Conservation (phyloP, 1,140 invertebrate genomes). For the Calliopsis andreniformis region DNA sequence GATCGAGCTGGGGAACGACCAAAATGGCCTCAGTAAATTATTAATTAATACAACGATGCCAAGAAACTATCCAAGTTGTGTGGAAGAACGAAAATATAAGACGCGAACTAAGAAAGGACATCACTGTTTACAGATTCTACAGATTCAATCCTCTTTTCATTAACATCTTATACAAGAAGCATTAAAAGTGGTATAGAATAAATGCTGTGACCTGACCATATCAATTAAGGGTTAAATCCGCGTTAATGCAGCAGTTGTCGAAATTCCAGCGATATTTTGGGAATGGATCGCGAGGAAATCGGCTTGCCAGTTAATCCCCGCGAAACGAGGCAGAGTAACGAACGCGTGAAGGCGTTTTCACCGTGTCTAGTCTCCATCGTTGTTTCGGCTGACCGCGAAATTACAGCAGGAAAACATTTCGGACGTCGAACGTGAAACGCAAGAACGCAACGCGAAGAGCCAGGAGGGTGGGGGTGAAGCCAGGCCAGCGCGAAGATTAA, state of each 20-base stretch:
- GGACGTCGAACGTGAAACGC: constrained; percentile 27
- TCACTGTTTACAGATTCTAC: too few species aligned
- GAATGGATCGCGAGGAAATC: constrained; percentile 12
- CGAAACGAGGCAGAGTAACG: constrained; percentile 31
- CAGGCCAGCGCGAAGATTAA: constrained; percentile 65
- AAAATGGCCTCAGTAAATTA: constrained; percentile 38
- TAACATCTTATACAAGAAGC: too few species aligned
- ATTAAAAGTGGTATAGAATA: too few species aligned
- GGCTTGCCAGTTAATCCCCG: constrained; percentile 27
- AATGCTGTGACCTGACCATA: too few species aligned
- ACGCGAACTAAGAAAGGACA: too few species aligned
- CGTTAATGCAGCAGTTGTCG: too few species aligned
- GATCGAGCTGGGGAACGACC: neutral
- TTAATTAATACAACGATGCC: constrained; percentile 47
- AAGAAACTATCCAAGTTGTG: constrained; percentile 28
- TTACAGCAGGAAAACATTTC: constrained; percentile 43
- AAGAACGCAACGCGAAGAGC: constrained; percentile 9
- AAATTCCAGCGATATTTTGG: neutral
- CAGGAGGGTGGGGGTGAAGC: constrained; percentile 2
- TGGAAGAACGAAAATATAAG: constrained; percentile 10
- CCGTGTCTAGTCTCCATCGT: constrained; percentile 16
- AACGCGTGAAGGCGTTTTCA: constrained; percentile 23
- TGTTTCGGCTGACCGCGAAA: constrained; percentile 27
- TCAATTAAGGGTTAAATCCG: too few species aligned
- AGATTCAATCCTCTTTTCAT: too few species aligned